Evolutionary conservation across 2,113 vertebrate species (phyloP), one percentile per base, ranked within the genome.

Genomic region (Dasyornis broadbenti): DNA sequence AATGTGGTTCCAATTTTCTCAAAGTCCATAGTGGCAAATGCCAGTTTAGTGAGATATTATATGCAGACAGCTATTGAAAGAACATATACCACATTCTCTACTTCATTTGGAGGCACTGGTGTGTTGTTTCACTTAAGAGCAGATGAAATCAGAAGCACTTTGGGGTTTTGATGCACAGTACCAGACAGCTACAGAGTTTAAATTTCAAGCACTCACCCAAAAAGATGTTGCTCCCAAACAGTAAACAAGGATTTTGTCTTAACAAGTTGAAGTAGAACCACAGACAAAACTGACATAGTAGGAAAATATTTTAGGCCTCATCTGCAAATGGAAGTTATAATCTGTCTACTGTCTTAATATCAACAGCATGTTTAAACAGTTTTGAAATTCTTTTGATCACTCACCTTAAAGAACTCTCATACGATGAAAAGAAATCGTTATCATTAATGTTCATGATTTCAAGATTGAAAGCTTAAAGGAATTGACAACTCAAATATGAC

Each of bases 331-430:
- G 47, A 56, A 92, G 52, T 9, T 66, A n/a, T 8, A 40, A 83
- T 70, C 52, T 78, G 22, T 50, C 64, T 85, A 28, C 49, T 65
- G 31, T 61, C 39, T 88, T 82, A 39, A 35, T n/a, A 79, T n/a
- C 71, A 82, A 87, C 53, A 72, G 28, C 40, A 52, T 4, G 3
- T 45, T 79, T 82, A 82, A 91, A 54, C 52, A 59, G 22, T 76
- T 94, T n/a, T 76, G 31, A 64, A 82, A 68, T 76, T 72, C 61
- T 94, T 95, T 92, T 80, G 31, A 94, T 88, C 40, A 69, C 37
- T 69, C 33, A 71, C 64, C 73, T 82, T 87, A 68, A 75, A 91
- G 49, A 90, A 82, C 4, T 3, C 15, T 85, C 39, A 60, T 5
- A 70, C 70, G 76, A 57, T 72, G 72, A 83, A 95, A 91, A 86